phyloP scores from a whole-genome alignment of 2,797 vertebrate genomes.

The Enteromius argenteus region DNA sequence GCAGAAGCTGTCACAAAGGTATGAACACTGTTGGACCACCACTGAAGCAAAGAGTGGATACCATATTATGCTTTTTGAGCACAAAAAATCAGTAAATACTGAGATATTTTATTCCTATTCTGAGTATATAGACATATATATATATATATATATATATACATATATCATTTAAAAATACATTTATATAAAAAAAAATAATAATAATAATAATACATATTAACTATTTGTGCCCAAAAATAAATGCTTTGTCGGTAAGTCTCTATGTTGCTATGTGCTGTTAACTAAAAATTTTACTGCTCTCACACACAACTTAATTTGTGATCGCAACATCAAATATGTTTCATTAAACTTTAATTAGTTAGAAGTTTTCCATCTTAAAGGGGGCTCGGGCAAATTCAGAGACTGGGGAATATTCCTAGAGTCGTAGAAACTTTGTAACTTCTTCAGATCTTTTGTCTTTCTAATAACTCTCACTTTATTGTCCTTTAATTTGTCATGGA shows the following conservation, averaged over 20 bases:
- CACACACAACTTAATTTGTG: slow-evolving; percentile 6
- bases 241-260: not conserved
- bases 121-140: not conserved
- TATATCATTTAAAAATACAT: not conserved
- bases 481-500: slow-evolving; percentile 37
- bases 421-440: slow-evolving; percentile 29
- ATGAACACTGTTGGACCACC: slow-evolving; percentile 24
- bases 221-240: not conserved
- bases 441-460: slow-evolving; percentile 41
- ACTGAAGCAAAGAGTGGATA: not conserved
- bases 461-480: slow-evolving; percentile 46
- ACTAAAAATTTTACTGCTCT: not conserved
- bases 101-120: not conserved
- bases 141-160: too few species aligned
- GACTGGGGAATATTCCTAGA: slow-evolving; percentile 8
- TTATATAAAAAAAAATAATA: not conserved
- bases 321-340: slow-evolving; percentile 22
- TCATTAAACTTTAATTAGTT: slow-evolving; percentile 47
- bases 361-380: slow-evolving; percentile 16
- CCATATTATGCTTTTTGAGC: slow-evolving; percentile 12
- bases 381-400: not conserved
- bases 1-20: slow-evolving; percentile 33
- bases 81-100: not conserved
- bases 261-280: slow-evolving; percentile 2
- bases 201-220: too few species aligned